These are phyloP conservation scores for Pocillopora verrucosa DNA, from an alignment of 64 coral and sea anemone species.

Conservation along the genomic window DNA sequence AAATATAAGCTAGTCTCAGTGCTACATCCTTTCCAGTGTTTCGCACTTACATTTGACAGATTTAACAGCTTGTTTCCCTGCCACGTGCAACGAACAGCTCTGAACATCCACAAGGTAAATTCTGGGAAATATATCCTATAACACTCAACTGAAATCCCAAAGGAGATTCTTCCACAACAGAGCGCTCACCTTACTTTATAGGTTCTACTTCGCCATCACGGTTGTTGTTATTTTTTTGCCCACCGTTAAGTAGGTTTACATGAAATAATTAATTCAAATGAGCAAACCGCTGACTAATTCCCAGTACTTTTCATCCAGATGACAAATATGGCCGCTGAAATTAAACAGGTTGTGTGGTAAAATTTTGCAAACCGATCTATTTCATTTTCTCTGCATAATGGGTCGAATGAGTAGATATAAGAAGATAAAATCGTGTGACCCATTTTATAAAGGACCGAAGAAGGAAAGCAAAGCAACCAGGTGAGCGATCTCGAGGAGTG, in stretches of 20 bases:
- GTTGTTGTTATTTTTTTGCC: not conserved
- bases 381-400: constrained; percentile 26
- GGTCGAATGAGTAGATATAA: constrained; percentile 85
- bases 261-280: not conserved
- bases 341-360: too few species aligned
- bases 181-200: not conserved
- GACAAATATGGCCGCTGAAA: too few species aligned
- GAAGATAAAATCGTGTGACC: constrained; percentile 90
- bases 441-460: constrained; percentile 90
- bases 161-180: not conserved
- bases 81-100: not conserved
- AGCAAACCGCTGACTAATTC: not conserved
- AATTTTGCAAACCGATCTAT: too few species aligned
- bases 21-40: not conserved
- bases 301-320: not conserved
- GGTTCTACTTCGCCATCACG: not conserved
- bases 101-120: not conserved
- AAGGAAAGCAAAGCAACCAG: constrained; percentile 24
- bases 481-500: constrained; percentile 14
- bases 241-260: not conserved
- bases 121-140: not conserved
- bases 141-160: not conserved
- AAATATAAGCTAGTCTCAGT: too few species aligned
- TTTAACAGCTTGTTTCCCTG: not conserved
- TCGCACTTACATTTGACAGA: not conserved